Evolutionary conservation across 1,140 invertebrate genomes (phyloP).

Genomic region (Dendrolimus punctatus): DNA sequence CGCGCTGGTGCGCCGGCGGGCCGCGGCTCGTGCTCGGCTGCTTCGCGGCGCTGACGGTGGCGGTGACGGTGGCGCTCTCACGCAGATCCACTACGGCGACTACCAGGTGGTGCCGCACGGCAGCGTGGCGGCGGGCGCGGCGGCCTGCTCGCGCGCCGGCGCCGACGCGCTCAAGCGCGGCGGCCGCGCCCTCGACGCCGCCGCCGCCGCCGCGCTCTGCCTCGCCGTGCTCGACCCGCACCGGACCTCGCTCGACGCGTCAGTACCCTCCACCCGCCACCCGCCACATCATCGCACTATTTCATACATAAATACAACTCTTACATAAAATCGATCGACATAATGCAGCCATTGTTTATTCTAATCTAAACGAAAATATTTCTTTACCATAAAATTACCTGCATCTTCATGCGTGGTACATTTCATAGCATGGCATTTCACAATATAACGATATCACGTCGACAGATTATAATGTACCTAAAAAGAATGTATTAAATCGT

Average conservation of each 20-base stretch:
- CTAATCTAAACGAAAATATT: too few species aligned
- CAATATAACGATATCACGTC: too few species aligned
- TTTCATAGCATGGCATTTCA: too few species aligned
- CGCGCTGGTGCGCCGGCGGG: slow-evolving; percentile 57
- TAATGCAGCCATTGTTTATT: too few species aligned
- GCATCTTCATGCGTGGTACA: too few species aligned
- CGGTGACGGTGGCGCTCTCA: slow-evolving; percentile 78
- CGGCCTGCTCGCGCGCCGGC: slow-evolving; percentile 81
- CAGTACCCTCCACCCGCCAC: slow-evolving; percentile 24
- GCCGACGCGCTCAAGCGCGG: slow-evolving; percentile 76
- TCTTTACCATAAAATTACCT: too few species aligned
- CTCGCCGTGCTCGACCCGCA: slow-evolving; percentile 79
- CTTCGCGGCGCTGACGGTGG: slow-evolving; percentile 73
- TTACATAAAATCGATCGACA: too few species aligned
- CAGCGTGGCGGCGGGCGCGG: slow-evolving; percentile 81
- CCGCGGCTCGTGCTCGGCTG: slow-evolving; percentile 63
- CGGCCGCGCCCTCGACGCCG: slow-evolving; percentile 81
- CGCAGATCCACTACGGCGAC: slow-evolving; percentile 79
- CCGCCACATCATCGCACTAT: slow-evolving; percentile 1
- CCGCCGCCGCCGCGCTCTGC: slow-evolving; percentile 78
- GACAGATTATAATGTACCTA: too few species aligned
- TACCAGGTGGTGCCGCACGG: slow-evolving; percentile 81
- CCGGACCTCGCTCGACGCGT: slow-evolving; percentile 81
- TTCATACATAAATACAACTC: too few species aligned
- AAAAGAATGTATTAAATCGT: too few species aligned